Conservation (phyloP, 2,888 invertebrate species). For the Eupithecia abbreviata region DNA sequence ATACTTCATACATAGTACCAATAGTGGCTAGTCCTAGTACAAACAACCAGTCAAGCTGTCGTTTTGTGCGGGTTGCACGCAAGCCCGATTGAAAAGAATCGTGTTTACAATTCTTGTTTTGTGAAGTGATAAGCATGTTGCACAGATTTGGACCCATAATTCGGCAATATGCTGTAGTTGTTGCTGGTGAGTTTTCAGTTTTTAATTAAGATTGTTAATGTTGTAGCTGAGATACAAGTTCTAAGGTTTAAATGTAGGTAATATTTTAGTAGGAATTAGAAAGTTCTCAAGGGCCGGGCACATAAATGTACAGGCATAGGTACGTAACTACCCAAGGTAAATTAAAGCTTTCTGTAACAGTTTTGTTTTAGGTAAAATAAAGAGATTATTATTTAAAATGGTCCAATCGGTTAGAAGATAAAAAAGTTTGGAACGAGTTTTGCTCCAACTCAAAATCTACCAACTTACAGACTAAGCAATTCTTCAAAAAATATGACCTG, state of each 20-base stretch:
- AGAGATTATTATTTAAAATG: not conserved
- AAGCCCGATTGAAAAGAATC: not conserved
- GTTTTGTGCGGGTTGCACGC: not conserved
- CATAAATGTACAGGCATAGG: not conserved
- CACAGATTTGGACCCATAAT: constrained; percentile 31
- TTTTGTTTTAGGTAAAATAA: not conserved
- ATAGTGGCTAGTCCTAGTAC: not conserved
- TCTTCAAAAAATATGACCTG: no score
- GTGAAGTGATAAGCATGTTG: constrained; percentile 30
- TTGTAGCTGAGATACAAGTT: not conserved
- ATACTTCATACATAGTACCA: not conserved
- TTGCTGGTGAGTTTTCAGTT: constrained; percentile 34
- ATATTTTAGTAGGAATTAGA: not conserved
- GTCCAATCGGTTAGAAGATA: no score
- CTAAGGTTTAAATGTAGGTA: not conserved
- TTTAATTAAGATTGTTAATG: not conserved
- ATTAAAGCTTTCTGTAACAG: not conserved
- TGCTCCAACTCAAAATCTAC: no score
- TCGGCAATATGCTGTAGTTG: constrained; percentile 43
- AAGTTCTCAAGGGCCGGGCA: not conserved
- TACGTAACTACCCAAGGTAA: not conserved
- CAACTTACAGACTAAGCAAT: no score
- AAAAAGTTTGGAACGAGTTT: no score
- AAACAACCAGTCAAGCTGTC: not conserved
- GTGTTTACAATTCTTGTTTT: not conserved